A percentile compares a stretch with the other conserved stretches of the same genome.
phyloP scores from a whole-genome alignment of 1,140 invertebrate genomes.

The Oppia nitens region DNA sequence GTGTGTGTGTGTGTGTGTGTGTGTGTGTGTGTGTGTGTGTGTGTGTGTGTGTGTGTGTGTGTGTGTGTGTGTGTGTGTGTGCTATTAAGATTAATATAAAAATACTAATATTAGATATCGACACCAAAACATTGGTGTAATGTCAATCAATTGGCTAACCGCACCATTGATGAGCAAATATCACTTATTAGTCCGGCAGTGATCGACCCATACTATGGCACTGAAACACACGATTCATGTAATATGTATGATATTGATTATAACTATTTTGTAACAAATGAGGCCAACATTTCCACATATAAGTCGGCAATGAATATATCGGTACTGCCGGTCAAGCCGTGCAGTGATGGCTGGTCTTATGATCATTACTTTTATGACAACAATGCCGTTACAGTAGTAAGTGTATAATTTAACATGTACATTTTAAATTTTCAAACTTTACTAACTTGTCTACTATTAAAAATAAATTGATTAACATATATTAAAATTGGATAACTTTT shows the following conservation, averaged over 20 bases:
- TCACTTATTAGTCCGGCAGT: conserved; percentile 1
- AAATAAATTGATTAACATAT: too few relatives aligned
- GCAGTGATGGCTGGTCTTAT: conserved; percentile 8
- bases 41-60: too few relatives aligned
- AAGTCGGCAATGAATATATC: background rate
- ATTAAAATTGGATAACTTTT: too few relatives aligned
- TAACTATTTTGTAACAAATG: background rate
- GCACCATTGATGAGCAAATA: conserved; percentile 14
- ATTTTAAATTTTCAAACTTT: too few relatives aligned
- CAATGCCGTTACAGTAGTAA: conserved; percentile 4
- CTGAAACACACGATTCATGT: conserved; percentile 12
- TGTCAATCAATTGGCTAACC: conserved; percentile 19
- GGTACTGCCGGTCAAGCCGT: background rate
- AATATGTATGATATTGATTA: conserved; percentile 25
- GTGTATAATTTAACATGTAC: too few relatives aligned
- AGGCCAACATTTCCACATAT: background rate
- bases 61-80: too few relatives aligned
- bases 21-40: too few relatives aligned
- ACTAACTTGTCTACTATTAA: too few relatives aligned
- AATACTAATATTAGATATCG: background rate
- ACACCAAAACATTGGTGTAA: conserved; percentile 22
- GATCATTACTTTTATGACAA: background rate
- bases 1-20: too few relatives aligned
- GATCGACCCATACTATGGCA: background rate
- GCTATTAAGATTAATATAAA: too few relatives aligned